Evolutionary conservation across 2,113 vertebrate genomes (phyloP).

Genomic region (Platanista minor): DNA sequence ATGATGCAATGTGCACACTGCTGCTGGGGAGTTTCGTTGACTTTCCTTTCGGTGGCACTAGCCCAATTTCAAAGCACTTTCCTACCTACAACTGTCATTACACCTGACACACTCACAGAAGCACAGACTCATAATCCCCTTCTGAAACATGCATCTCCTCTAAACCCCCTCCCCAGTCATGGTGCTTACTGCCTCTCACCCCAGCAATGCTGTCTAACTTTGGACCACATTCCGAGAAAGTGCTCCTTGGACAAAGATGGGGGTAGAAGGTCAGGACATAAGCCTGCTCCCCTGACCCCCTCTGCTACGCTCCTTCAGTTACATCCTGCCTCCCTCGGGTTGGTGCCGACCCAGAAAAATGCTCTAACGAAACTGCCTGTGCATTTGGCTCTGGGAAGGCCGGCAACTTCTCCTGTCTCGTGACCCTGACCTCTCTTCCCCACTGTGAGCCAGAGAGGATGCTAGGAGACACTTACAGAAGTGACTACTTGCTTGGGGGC

Average conservation of each 20-base stretch:
- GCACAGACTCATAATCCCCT: background rate
- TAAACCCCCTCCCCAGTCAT: background rate
- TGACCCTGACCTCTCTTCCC: background rate
- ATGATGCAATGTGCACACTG: accelerated
- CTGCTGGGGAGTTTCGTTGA: background rate
- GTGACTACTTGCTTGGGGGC: background rate
- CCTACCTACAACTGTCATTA: too few relatives aligned
- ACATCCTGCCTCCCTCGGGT: background rate
- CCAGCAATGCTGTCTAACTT: background rate
- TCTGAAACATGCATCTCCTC: accelerated
- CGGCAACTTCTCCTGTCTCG: too few relatives aligned
- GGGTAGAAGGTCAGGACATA: background rate
- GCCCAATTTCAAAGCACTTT: background rate
- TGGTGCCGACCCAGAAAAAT: accelerated
- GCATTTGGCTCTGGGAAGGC: background rate
- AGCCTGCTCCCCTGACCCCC: background rate
- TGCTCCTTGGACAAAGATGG: background rate
- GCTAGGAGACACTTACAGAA: conserved; percentile 34
- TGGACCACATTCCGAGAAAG: background rate
- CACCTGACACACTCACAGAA: accelerated
- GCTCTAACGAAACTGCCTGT: too few relatives aligned
- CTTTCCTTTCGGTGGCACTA: too few relatives aligned
- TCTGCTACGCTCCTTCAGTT: background rate
- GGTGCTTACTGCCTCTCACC: background rate
- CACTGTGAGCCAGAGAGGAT: background rate